Evolutionary conservation across 2,888 invertebrate genomes (phyloP).

Genomic region (Nomada goodeniana): DNA sequence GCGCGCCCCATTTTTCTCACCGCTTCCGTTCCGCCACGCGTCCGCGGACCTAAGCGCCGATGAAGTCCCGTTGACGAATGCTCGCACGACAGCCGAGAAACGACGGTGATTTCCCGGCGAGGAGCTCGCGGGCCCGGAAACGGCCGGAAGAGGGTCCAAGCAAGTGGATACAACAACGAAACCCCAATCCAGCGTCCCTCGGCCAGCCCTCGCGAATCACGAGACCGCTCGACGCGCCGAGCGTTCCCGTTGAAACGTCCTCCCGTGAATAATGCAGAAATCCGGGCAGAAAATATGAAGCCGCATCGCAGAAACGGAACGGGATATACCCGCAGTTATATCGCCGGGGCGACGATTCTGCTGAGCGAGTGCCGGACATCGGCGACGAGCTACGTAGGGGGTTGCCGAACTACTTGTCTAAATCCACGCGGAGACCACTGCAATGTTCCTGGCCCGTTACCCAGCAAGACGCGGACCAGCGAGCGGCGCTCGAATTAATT

Average conservation of each 20-base stretch:
- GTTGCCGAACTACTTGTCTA: constrained; percentile 54
- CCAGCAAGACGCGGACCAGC: constrained; percentile 68
- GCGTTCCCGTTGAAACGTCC: constrained; percentile 39
- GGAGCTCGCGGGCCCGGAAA: constrained; percentile 24
- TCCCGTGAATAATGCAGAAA: constrained; percentile 62
- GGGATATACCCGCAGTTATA: constrained; percentile 63
- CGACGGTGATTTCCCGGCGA: constrained; percentile 1
- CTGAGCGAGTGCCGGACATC: constrained; percentile 55
- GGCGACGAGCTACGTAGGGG: background rate
- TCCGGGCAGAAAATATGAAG: constrained; percentile 67
- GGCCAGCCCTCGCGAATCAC: too few species aligned
- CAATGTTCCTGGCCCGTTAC: constrained; percentile 51
- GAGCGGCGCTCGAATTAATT: constrained; percentile 78
- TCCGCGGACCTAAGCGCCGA: constrained; percentile 20
- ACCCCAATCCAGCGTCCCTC: background rate
- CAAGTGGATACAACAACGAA: constrained; percentile 16
- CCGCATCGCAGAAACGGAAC: constrained; percentile 60
- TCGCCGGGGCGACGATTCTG: constrained; percentile 54
- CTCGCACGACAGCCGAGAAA: background rate
- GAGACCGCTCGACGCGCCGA: background rate
- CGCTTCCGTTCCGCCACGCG: background rate
- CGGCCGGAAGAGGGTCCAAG: constrained; percentile 1
- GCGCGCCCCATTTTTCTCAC: too few species aligned
- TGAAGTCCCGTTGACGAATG: constrained; percentile 31
- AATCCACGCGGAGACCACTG: constrained; percentile 67